phyloP scores from a whole-genome alignment of 2,797 vertebrate genomes.

The Dallia pectoralis region DNA sequence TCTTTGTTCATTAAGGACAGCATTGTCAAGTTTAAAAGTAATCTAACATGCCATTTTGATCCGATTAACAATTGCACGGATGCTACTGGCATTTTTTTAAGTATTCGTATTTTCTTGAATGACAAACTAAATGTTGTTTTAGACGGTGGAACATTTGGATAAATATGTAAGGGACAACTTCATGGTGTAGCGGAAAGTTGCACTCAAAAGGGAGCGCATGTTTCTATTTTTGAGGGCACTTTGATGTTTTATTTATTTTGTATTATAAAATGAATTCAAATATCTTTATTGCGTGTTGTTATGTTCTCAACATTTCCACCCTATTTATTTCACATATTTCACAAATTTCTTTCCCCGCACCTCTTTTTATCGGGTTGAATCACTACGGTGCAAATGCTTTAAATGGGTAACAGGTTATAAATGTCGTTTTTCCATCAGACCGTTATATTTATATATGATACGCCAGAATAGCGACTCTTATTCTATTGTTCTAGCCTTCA shows the following conservation, averaged over 20 bases:
- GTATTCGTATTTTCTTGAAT: not conserved
- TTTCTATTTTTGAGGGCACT: constrained; percentile 3
- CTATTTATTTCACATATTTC: constrained; percentile 52
- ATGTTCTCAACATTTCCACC: constrained; percentile 5
- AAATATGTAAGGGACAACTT: constrained; percentile 6
- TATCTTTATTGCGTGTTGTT: not conserved
- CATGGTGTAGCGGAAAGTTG: not conserved
- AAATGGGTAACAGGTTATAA: not conserved
- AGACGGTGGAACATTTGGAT: not conserved
- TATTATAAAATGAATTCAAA: not conserved
- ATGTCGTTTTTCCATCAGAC: not conserved
- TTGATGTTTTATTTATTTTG: not conserved
- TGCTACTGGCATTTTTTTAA: not conserved
- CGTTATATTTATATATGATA: not conserved
- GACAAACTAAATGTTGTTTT: not conserved
- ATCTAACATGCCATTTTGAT: constrained; percentile 19
- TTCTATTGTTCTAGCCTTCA: not conserved
- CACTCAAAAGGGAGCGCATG: not conserved
- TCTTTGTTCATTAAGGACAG: constrained; percentile 78
- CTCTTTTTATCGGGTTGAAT: not conserved
- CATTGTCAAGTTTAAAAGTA: constrained; percentile 55
- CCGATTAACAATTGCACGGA: not conserved
- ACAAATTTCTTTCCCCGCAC: constrained; percentile 43
- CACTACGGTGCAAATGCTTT: not conserved
- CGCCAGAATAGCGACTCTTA: not conserved